phyloP scores from a whole-genome alignment of 2,797 vertebrate species.

The Mallotus villosus region DNA sequence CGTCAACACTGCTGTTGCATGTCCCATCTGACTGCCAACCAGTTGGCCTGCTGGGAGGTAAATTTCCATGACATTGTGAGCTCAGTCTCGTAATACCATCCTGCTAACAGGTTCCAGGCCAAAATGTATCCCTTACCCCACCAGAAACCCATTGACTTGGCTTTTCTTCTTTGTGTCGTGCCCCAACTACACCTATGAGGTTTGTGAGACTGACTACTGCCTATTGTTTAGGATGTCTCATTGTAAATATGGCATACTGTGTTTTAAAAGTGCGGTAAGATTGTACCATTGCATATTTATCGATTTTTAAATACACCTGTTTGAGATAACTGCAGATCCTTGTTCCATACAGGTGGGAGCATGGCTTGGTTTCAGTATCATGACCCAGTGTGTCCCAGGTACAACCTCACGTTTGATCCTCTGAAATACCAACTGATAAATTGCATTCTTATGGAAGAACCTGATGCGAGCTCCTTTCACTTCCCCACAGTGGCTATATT shows the following conservation, averaged over 20 bases:
- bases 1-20: neutral
- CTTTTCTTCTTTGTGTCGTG: conserved; percentile 77
- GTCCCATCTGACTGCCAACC: neutral
- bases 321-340: neutral
- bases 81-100: neutral
- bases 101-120: conserved; percentile 64
- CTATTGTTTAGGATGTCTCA: no score
- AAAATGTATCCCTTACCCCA: conserved; percentile 72
- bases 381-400: conserved; percentile 74
- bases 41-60: neutral
- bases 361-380: conserved; percentile 76
- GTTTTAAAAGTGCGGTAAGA: no score
- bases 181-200: conserved; percentile 78
- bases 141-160: conserved; percentile 75
- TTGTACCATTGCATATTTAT: neutral
- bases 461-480: neutral
- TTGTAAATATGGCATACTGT: no score
- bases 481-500: conserved; percentile 63
- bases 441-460: conserved; percentile 7
- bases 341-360: conserved; percentile 61
- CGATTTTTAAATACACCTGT: neutral
- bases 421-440: neutral
- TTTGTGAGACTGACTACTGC: conserved; percentile 29
- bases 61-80: conserved; percentile 9
- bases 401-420: conserved; percentile 16